These are phyloP conservation scores for Sturmia bella DNA, from an alignment of 2,888 invertebrate genomes.

Conservation along the genomic window DNA sequence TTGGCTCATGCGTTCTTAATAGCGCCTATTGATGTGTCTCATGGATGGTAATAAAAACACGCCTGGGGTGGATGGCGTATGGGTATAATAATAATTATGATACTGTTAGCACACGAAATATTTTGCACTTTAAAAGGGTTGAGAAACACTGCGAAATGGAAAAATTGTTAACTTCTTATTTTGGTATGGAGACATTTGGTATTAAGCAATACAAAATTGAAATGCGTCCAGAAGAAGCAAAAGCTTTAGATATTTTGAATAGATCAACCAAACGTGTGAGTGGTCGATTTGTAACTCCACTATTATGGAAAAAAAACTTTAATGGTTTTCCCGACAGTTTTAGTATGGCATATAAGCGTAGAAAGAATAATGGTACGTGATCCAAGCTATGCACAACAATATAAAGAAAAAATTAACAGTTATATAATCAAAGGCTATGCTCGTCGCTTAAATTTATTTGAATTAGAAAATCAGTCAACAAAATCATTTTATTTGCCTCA, in stretches of 20 bases:
- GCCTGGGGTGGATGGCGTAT: not conserved
- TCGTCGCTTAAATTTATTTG: not conserved
- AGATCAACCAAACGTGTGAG: conserved; percentile 13
- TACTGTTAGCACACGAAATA: too few species aligned
- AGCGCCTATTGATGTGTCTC: not conserved
- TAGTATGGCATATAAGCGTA: not conserved
- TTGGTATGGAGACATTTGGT: conserved; percentile 37
- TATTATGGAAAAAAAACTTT: conserved; percentile 40
- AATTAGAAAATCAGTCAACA: not conserved
- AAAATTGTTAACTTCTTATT: conserved; percentile 28
- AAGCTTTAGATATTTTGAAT: conserved; percentile 28
- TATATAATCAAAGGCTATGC: conserved; percentile 2
- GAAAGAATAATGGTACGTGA: conserved; percentile 17
- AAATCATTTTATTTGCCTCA: too few species aligned
- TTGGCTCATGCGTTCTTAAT: not conserved
- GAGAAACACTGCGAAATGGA: conserved; percentile 6
- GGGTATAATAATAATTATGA: not conserved
- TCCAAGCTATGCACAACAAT: not conserved
- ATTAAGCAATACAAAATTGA: conserved; percentile 12
- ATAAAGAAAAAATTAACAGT: not conserved
- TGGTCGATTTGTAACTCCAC: conserved; percentile 36
- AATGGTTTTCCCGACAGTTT: conserved; percentile 41
- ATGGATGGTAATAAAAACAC: not conserved
- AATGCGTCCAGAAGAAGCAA: not conserved
- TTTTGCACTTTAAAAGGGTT: not conserved